Percentiles rank a stretch among this genome's conserved stretches.
These are phyloP conservation scores for Dermatemys mawii DNA, from an alignment of 2,113 vertebrate genomes.

Conservation along the genomic window DNA sequence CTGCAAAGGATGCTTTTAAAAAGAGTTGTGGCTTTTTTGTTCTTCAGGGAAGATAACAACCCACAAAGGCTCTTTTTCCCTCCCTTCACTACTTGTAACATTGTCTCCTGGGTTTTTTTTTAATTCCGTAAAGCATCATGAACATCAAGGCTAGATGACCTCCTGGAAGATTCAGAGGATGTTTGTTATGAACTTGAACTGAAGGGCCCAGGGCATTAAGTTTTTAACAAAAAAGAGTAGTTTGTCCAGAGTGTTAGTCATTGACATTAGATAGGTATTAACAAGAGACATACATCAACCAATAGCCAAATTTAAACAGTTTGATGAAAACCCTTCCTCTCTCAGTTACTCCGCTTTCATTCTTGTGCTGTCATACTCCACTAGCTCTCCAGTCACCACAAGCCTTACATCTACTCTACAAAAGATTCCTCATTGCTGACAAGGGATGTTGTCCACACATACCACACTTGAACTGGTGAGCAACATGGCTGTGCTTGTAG, in stretches of 20 bases:
- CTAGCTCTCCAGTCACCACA: neutral
- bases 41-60: neutral
- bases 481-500: no score
- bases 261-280: no score
- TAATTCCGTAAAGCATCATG: neutral
- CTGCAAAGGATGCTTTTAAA: no score
- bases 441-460: neutral
- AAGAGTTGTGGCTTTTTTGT: neutral
- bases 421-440: neutral
- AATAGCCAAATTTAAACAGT: neutral
- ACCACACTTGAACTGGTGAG: rapidly evolving
- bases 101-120: neutral
- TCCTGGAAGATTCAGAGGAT: neutral
- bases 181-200: neutral
- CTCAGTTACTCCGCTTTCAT: neutral
- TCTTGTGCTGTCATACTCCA: neutral
- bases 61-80: neutral
- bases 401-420: neutral
- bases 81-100: neutral
- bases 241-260: no score
- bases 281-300: neutral
- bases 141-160: neutral
- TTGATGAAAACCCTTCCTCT: neutral
- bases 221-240: neutral
- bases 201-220: neutral